Evolutionary conservation across 2,797 vertebrate species (phyloP).

Genomic region (Oceanodroma leucorhoa): DNA sequence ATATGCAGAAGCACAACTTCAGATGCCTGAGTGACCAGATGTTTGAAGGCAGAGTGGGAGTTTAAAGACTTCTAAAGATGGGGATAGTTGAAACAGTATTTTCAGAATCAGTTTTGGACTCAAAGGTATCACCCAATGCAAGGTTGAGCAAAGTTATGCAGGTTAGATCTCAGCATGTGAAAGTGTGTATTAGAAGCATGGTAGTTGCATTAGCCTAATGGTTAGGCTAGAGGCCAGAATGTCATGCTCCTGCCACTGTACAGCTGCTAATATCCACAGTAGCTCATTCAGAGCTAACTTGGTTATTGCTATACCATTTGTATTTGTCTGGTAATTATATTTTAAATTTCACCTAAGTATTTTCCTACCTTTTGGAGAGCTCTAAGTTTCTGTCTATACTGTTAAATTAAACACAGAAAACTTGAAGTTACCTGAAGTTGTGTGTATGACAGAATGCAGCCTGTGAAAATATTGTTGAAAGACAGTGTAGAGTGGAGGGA

Average conservation of each 20-base stretch:
- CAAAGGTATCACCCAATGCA: background rate
- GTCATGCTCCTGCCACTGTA: background rate
- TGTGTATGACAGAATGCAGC: background rate
- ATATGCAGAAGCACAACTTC: background rate
- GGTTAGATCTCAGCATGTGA: background rate
- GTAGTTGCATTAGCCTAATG: background rate
- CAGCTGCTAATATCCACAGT: background rate
- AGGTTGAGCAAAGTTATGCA: background rate
- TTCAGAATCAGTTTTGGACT: background rate
- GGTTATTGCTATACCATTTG: background rate
- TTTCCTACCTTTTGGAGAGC: background rate
- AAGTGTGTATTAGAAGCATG: rapidly evolving
- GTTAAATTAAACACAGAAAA: background rate
- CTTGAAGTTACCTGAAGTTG: background rate
- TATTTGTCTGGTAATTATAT: background rate
- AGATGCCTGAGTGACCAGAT: background rate
- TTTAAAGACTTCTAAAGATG: background rate
- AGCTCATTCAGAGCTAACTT: background rate
- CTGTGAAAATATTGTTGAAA: background rate
- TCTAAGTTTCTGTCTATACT: background rate
- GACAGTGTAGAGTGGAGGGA: background rate
- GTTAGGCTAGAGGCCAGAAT: background rate
- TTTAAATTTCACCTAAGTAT: background rate
- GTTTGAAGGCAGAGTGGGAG: background rate
- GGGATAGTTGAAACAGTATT: background rate